phyloP scores from a whole-genome alignment of 2,888 invertebrate species.

The Acanthoscelides obtectus region DNA sequence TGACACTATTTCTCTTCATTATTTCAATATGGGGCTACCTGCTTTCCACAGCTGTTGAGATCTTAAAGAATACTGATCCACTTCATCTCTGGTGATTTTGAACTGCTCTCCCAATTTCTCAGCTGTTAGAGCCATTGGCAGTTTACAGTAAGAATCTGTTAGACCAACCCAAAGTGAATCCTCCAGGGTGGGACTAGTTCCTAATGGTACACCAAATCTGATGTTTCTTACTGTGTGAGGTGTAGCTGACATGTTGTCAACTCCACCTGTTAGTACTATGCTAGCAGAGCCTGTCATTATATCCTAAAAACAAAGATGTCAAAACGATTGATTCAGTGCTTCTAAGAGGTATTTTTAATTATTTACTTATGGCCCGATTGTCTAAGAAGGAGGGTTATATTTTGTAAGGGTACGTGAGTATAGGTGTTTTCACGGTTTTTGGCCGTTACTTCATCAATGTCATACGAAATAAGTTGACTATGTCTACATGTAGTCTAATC shows the following conservation, averaged over 20 bases:
- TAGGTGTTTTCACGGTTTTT: no score
- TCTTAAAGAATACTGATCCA: constrained; percentile 77
- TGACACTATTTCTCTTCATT: no score
- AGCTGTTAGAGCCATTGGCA: constrained; percentile 95
- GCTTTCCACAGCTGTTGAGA: constrained; percentile 87
- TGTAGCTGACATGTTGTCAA: constrained; percentile 92
- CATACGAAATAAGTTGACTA: no score
- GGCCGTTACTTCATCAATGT: no score
- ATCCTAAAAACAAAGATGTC: constrained; percentile 51
- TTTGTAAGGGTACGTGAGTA: no score
- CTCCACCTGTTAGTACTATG: constrained; percentile 85
- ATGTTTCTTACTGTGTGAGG: constrained; percentile 82
- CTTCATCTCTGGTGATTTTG: constrained; percentile 73
- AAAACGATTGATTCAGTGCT: not conserved
- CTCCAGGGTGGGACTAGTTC: constrained; percentile 71
- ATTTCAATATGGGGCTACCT: no score
- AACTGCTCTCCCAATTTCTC: constrained; percentile 88
- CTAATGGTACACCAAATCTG: constrained; percentile 85
- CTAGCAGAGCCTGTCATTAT: constrained; percentile 79
- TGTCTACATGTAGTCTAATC: no score
- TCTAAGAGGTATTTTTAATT: not conserved
- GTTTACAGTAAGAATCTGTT: constrained; percentile 81
- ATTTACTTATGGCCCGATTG: no score
- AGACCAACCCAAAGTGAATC: constrained; percentile 88
- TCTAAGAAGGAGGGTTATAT: no score